Evolutionary conservation across 2,888 invertebrate genomes (phyloP), one percentile per base, ranked within the genome.

Genomic region (Eucera pruinosa): DNA sequence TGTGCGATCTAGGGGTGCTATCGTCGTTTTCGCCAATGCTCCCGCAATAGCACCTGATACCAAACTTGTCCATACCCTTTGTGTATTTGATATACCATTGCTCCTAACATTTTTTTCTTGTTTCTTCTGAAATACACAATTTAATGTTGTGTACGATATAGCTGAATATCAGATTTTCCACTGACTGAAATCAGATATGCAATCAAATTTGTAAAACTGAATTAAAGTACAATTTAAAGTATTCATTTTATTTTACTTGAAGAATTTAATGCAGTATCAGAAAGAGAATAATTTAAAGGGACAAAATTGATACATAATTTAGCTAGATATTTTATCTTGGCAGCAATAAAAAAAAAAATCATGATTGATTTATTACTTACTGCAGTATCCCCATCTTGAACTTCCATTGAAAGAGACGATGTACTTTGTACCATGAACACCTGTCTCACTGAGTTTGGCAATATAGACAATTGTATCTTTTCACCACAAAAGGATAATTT

Each of bases 1-100:
- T 80, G 99, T 97, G 78, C 99, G 94, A 93, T 99, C 99, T 65
- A 99, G 93, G 0, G 99, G 99, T 1, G 99, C 99, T 86, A 99
- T 99, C 55, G 95, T 95, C 0, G 99, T 98, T 94, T 99, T 99
- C 30, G 99, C 99, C 74, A 97, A 86, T 2, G 98, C 98, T 23
- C 99, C 99, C 33, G 99, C 99, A 23, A 96, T 93, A 0, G 99
- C 99, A 39, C 99, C 99, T 0, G 99, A 96, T 60, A 96, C 92
- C 84, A 99, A 94, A 86, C 98, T 98, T 72, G 97, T 97, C 82
- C 96, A 89, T 66, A 98, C 95, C 72, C 94, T 93, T 88, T 95
- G 93, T 33, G 94, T 91, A 87, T 95, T 95, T 11, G 91, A 89
- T 67, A 92, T 89, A 13, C 58, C 67, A 48, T 73, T 43, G n/a